Percentiles rank a stretch among this genome's conserved stretches.
Conservation (phyloP, 2,113 vertebrate species). For the Tragelaphus buxtoni region DNA sequence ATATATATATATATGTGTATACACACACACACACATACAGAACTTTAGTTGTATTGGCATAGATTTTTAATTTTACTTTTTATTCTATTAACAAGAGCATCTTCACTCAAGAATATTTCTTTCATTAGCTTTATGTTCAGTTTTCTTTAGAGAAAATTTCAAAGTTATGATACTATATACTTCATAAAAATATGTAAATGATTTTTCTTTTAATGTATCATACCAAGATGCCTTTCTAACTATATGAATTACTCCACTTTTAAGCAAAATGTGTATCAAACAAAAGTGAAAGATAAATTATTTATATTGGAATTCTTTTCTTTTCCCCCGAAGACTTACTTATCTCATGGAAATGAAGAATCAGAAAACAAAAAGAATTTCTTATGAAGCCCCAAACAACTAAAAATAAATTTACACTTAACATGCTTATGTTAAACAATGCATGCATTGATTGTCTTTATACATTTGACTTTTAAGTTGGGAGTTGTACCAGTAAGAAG, state of each 20-base stretch:
- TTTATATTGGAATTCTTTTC: background rate
- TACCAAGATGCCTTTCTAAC: background rate
- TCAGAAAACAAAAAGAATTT: background rate
- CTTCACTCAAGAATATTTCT: background rate
- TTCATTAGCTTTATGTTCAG: background rate
- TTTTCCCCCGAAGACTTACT: background rate
- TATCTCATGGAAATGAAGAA: background rate
- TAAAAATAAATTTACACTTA: background rate
- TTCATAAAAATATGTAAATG: background rate
- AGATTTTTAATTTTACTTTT: background rate
- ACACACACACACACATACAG: background rate
- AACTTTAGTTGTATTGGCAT: background rate
- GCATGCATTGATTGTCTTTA: background rate
- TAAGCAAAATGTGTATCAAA: slow-evolving; percentile 17
- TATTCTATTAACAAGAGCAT: background rate
- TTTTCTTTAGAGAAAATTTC: background rate
- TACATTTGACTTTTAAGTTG: background rate
- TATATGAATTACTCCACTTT: background rate
- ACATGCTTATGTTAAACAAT: background rate
- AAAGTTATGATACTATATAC: background rate
- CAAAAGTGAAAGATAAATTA: background rate
- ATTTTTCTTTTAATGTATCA: background rate
- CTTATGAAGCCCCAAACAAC: background rate
- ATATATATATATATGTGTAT: background rate
- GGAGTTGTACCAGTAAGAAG: background rate